Percentiles rank a stretch among this genome's conserved stretches.
Evolutionary conservation across 2,113 vertebrate species (phyloP).

Genomic region (Columba livia): DNA sequence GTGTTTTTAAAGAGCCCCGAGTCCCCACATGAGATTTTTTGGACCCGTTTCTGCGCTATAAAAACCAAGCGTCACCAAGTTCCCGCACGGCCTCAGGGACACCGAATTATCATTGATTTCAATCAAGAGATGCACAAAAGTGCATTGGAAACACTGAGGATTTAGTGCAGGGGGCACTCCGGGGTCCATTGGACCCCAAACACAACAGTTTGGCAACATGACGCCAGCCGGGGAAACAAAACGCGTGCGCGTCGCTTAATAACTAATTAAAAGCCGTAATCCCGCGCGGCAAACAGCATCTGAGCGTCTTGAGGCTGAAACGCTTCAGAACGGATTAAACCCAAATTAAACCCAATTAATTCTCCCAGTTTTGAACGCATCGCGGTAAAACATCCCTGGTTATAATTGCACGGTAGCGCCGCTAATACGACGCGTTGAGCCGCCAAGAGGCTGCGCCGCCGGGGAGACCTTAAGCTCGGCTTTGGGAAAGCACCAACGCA

Average conservation of each 20-base stretch:
- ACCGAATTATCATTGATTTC: neutral
- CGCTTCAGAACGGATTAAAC: no score
- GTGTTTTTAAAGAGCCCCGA: neutral
- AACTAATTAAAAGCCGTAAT: neutral
- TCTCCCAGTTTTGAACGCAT: neutral
- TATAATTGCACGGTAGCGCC: neutral
- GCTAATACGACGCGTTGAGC: accelerated
- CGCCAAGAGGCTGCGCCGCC: neutral
- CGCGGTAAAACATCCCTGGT: neutral
- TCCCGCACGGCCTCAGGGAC: neutral
- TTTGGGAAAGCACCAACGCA: neutral
- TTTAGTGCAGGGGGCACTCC: neutral
- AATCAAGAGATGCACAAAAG: neutral
- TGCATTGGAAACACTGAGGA: neutral
- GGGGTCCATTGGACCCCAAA: neutral
- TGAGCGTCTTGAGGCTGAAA: neutral
- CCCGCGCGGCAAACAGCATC: neutral
- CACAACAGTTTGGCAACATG: neutral
- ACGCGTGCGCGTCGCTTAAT: neutral
- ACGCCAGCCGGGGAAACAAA: neutral
- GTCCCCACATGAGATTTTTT: neutral
- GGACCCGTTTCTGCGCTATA: neutral
- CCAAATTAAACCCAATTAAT: neutral
- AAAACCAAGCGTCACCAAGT: neutral
- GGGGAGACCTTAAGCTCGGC: neutral